Percentiles rank a stretch among this genome's conserved stretches.
Evolutionary conservation across 2,888 invertebrate species (phyloP).

Genomic region (Platycnemis pennipes): DNA sequence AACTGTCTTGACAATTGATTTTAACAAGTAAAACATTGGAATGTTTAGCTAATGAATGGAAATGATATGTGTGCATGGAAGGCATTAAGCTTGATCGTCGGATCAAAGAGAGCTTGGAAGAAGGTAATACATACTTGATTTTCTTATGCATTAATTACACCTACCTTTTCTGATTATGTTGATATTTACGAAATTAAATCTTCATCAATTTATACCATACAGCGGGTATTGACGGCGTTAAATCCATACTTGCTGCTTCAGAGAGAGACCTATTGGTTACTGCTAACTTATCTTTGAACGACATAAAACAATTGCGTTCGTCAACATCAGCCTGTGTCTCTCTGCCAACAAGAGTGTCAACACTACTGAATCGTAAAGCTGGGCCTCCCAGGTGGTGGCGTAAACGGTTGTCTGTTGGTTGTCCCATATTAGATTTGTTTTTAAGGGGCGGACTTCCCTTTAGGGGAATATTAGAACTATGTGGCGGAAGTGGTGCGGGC

Average conservation of each 20-base stretch:
- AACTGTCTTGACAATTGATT: not conserved
- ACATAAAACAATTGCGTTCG: conserved; percentile 25
- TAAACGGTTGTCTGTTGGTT: conserved; percentile 80
- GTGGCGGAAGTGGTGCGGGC: conserved; percentile 90
- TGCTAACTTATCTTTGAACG: not conserved
- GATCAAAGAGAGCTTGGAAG: conserved; percentile 1
- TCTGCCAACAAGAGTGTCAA: not conserved
- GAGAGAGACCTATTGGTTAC: conserved; percentile 34
- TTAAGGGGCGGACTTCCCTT: conserved; percentile 86
- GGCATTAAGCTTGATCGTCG: not conserved
- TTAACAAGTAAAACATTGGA: not conserved
- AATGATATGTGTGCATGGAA: not conserved
- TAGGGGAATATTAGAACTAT: conserved; percentile 88
- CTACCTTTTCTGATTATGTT: too few species aligned
- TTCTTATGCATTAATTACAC: not conserved
- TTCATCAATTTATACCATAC: not conserved
- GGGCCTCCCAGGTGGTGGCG: not conserved
- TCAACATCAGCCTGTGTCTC: not conserved
- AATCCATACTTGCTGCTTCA: not conserved
- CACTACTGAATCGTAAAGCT: not conserved
- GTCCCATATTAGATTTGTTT: conserved; percentile 82
- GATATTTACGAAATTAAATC: not conserved
- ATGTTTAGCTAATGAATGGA: not conserved
- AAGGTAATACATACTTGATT: not conserved
- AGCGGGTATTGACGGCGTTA: conserved; percentile 19